phyloP scores from a whole-genome alignment of 2,888 invertebrate species.

The Trileptium ribeirensis region DNA sequence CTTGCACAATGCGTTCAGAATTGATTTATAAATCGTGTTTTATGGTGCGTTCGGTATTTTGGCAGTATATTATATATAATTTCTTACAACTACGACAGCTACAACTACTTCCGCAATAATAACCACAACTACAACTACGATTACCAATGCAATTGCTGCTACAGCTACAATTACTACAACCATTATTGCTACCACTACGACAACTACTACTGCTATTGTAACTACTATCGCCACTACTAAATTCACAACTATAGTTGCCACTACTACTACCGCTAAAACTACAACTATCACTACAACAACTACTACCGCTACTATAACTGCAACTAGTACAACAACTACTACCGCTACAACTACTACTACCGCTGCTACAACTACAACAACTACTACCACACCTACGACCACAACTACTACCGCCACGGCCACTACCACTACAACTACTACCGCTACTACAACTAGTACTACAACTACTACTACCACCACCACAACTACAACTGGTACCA shows the following conservation, averaged over 20 bases:
- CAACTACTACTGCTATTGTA: not conserved
- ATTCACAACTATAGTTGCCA: not conserved
- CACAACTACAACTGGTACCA: too few relatives aligned
- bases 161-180: constrained; percentile 7
- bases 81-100: constrained; percentile 7
- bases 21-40: too few relatives aligned
- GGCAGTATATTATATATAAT: too few relatives aligned
- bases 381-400: not conserved
- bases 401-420: not conserved
- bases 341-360: too few relatives aligned
- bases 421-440: not conserved
- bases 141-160: not conserved
- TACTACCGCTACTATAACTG: not conserved
- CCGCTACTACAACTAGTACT: not conserved
- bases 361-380: not conserved
- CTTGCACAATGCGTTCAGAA: too few relatives aligned
- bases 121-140: constrained; percentile 9
- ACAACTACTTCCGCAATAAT: constrained; percentile 1
- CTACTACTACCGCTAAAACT: not conserved
- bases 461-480: not conserved
- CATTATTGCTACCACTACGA: not conserved
- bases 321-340: too few relatives aligned
- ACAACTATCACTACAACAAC: not conserved
- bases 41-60: too few relatives aligned
- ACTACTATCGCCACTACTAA: not conserved